Base-by-base conservation (phyloP, 2,113 vertebrate genomes). In the Thomomys bottae region DNA sequence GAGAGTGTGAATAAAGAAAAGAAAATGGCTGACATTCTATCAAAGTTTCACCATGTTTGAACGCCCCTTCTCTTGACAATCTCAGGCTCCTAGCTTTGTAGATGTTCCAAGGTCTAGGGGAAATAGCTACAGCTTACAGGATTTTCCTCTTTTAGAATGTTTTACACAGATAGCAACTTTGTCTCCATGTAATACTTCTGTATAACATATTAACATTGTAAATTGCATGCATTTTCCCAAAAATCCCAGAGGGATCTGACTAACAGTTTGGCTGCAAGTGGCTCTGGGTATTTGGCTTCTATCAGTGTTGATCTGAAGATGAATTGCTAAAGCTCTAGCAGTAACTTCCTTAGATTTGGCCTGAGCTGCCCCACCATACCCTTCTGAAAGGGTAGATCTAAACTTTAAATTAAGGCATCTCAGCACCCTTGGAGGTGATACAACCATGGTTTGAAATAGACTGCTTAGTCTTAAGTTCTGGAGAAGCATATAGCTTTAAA, bases 171-270 rank as follows among this genome's bases (percentile, higher is more conserved):
- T 72, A 71, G 40, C 57, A 91, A 88, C 57, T 82, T 93, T 71
- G 66, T 82, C 73, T 18, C 82, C 36, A 54, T 72, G n/a, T 49
- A 17, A 84, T 86, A 38, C 34, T 42, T 87, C 66, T 59, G 54
- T 72, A n/a, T 57, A 82, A 14, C 57, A 77, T 85, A 76, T 59
- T 91, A 93, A 79, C 88, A n/a, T 71, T 81, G 14, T 90, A 94
- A 91, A 83, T 91, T 75, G 45, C 18, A 38, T n/a, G 23, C 59
- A 85, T 73, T 85, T 93, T 91, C 64, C 81, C 93, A 73, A 94
- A 96, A 80, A 57, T 92, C 91, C 59, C 34, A 4, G 32, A 64
- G 64, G 2, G 64, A 78, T 87, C 92, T 80, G 38, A 86, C 63
- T 88, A 83, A 59, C 5, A 3, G 85, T 72, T 89, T 87, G 63